Conservation (phyloP, 2,797 vertebrate genomes). For the Lepidocolaptes lacrymiger region DNA sequence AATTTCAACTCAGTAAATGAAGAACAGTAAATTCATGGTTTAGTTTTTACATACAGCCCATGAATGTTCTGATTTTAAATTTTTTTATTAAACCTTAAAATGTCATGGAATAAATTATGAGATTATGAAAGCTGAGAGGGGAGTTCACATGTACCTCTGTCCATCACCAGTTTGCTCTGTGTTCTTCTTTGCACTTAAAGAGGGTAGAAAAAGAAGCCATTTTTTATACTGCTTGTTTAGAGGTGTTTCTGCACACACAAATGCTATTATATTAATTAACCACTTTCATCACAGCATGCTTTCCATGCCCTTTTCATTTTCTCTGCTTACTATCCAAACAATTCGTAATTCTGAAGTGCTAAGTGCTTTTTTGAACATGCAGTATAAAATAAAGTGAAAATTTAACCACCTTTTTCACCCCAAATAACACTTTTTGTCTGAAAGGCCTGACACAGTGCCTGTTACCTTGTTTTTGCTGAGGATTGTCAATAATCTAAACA, state of each 20-base stretch:
- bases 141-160: neutral
- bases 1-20: neutral
- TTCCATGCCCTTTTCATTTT: neutral
- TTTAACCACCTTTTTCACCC: neutral
- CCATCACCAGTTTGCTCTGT: neutral
- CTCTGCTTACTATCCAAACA: neutral
- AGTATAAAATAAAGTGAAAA: neutral
- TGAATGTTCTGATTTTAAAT: neutral
- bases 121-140: neutral
- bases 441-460: neutral
- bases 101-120: neutral
- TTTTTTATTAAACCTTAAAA: neutral
- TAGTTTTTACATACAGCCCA: neutral
- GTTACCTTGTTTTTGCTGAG: neutral
- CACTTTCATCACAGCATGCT: neutral
- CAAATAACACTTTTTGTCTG: neutral
- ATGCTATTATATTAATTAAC: conserved; percentile 11
- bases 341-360: neutral
- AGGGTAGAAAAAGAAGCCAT: neutral
- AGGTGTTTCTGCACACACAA: neutral
- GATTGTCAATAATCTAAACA: neutral
- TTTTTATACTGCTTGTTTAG: neutral
- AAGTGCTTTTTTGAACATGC: neutral
- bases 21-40: neutral
- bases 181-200: neutral